Evolutionary conservation across 1,140 invertebrate genomes (phyloP).

Genomic region (Triops cancriformis): DNA sequence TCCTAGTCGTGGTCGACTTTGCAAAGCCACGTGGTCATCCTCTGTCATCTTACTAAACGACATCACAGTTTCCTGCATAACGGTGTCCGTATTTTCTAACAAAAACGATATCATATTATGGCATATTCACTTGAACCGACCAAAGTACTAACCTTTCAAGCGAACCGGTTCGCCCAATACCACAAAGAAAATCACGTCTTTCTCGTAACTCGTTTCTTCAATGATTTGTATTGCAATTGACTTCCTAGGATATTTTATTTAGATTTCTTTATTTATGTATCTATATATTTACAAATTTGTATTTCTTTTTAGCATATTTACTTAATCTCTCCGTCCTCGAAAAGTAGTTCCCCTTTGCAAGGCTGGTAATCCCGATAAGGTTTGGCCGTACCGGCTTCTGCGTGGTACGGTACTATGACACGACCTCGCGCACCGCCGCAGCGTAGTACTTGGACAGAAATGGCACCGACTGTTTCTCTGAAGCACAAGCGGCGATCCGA

Average conservation of each 20-base stretch:
- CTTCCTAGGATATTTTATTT: conserved; percentile 60
- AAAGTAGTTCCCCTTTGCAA: conserved; percentile 70
- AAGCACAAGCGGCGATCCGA: conserved; percentile 71
- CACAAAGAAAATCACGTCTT: conserved; percentile 87
- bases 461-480: conserved; percentile 82
- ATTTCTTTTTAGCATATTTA: conserved; percentile 66
- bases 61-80: background rate
- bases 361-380: conserved; percentile 77
- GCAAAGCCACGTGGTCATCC: conserved; percentile 44
- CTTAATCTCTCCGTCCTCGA: conserved; percentile 98
- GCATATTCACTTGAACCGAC: background rate
- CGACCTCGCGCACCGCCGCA: conserved; percentile 88
- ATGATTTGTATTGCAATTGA: conserved; percentile 74
- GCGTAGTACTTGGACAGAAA: conserved; percentile 67
- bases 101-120: background rate
- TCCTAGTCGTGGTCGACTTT: conserved; percentile 46
- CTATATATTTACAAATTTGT: background rate
- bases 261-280: conserved; percentile 16
- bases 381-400: conserved; percentile 86
- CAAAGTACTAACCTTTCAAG: conserved; percentile 60
- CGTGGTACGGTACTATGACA: conserved; percentile 80
- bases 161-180: conserved; percentile 78
- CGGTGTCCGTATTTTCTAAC: background rate
- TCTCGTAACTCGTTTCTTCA: conserved; percentile 96
- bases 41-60: conserved; percentile 33